Base-by-base conservation (phyloP, 2,888 invertebrate genomes). In the Coenonympha arcania region DNA sequence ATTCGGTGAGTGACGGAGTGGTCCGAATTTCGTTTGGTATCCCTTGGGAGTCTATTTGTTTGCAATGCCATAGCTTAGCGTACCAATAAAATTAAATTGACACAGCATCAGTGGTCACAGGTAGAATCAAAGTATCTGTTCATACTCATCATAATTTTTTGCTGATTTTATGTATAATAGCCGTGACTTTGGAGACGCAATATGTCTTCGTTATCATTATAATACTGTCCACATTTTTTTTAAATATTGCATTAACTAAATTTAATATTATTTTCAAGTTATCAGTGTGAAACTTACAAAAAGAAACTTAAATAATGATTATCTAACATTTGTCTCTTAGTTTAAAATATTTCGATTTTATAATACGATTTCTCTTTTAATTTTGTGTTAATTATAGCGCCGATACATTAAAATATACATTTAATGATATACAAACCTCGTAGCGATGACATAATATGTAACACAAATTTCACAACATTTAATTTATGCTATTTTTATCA, bases 1-100 rank as follows among this genome's bases (percentile, higher is more conserved):
- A 88, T 94, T 94, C 87, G 93, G 94, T 93, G 90, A 90, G 91
- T 84, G 44, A 6, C 22, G 33, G 33, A 34, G 24, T 34, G 34
- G 44, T 44, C 44, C 65, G 43, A 56, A 59, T 45, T 37, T 28
- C 26, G 48, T 50, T 43, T 44, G 47, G 26, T 39, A 42, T 50
- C 48, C 55, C 54, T 43, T 37, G 30, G 40, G 34, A 31, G 43
- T 55, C 55, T 45, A 43, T 53, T 57, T 52, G 47, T 42, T 58
- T 50, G 54, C 54, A 56, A 51, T 47, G 39, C 3, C 9, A 33
- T 33, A 31, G 13, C 28, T 5, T 11, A 28, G 11, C 11, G 13
- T 11, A 26, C 2, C 11, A 30, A 11, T 30, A 2, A 30, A 30
- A 30, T 30, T 13, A 30, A 13, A 30, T 11, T 11, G 11, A 16